A percentile compares a stretch with the other conserved stretches of the same genome.
These are phyloP conservation scores for Bradypodion ventrale DNA, from an alignment of 2,797 vertebrate species.

Conservation along the genomic window DNA sequence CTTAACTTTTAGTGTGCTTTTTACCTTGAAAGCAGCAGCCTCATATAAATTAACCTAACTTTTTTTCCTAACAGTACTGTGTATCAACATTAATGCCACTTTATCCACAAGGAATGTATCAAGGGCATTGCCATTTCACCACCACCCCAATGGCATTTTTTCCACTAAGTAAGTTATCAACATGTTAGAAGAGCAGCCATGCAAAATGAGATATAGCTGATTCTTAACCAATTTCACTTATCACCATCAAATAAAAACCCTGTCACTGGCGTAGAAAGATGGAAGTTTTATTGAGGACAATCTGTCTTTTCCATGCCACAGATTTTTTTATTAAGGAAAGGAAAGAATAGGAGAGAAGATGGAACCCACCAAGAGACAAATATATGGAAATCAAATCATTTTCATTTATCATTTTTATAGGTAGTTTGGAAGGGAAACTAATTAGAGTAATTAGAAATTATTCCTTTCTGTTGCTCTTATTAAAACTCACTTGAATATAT, in stretches of 20 bases:
- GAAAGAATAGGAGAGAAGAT: too few relatives aligned
- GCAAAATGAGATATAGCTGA: conserved; percentile 25
- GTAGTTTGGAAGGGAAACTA: conserved; percentile 60
- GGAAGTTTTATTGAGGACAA: conserved; percentile 18
- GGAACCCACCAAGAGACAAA: conserved; percentile 34
- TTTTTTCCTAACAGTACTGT: neutral
- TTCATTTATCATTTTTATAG: conserved; percentile 62
- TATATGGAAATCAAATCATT: conserved; percentile 63
- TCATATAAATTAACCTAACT: neutral
- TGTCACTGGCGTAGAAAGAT: conserved; percentile 14
- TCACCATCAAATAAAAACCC: conserved; percentile 30
- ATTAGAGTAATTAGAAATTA: conserved; percentile 69
- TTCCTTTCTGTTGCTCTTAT: conserved; percentile 56
- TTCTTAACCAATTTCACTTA: conserved; percentile 43
- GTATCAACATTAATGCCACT: neutral
- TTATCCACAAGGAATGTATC: neutral
- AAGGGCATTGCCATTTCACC: too few relatives aligned
- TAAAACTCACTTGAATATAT: conserved; percentile 58
- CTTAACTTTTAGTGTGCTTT: neutral
- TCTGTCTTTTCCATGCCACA: conserved; percentile 35
- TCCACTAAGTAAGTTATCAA: conserved; percentile 31
- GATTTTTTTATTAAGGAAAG: too few relatives aligned
- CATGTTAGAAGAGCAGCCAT: conserved; percentile 23
- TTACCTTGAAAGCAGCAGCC: neutral
- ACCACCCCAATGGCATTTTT: too few relatives aligned